phyloP scores from a whole-genome alignment of 92 coral and sea anemone genomes.

The Chrysogorgia sp. region DNA sequence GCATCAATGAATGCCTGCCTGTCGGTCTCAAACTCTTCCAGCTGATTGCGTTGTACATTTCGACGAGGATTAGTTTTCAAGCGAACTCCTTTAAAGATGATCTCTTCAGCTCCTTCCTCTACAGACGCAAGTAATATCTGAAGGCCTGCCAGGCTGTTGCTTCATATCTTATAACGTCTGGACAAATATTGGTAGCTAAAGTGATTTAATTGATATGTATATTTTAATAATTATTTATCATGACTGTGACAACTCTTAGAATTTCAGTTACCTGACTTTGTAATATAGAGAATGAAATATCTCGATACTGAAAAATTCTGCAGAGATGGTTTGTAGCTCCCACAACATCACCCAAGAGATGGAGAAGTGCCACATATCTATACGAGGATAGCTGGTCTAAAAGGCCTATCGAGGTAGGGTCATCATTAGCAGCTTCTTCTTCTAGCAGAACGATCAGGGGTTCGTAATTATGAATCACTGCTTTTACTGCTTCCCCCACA shows the following conservation, averaged over 20 bases:
- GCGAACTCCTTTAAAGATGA: not conserved
- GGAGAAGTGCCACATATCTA: not conserved
- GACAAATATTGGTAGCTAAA: too few species aligned
- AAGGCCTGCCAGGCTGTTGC: not conserved
- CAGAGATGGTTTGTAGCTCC: not conserved
- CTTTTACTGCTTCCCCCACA: slow-evolving; percentile 12
- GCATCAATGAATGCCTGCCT: slow-evolving; percentile 10
- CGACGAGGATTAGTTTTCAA: slow-evolving; percentile 16
- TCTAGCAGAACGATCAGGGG: not conserved
- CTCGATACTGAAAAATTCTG: slow-evolving; percentile 6
- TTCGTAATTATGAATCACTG: slow-evolving; percentile 1
- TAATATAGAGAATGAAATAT: not conserved
- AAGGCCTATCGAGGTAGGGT: slow-evolving; percentile 9
- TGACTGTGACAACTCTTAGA: too few species aligned
- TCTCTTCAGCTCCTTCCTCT: too few species aligned
- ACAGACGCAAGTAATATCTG: not conserved
- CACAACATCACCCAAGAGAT: slow-evolving; percentile 3
- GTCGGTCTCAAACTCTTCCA: slow-evolving; percentile 19
- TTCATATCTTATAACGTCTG: too few species aligned
- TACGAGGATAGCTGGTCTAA: slow-evolving; percentile 6
- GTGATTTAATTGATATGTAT: too few species aligned
- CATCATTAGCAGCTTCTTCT: not conserved
- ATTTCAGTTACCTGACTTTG: too few species aligned
- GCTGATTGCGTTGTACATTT: slow-evolving; percentile 1
- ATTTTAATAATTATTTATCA: too few species aligned